Base-by-base conservation (phyloP, 2,888 invertebrate species). In the Hermodice carunculata region DNA sequence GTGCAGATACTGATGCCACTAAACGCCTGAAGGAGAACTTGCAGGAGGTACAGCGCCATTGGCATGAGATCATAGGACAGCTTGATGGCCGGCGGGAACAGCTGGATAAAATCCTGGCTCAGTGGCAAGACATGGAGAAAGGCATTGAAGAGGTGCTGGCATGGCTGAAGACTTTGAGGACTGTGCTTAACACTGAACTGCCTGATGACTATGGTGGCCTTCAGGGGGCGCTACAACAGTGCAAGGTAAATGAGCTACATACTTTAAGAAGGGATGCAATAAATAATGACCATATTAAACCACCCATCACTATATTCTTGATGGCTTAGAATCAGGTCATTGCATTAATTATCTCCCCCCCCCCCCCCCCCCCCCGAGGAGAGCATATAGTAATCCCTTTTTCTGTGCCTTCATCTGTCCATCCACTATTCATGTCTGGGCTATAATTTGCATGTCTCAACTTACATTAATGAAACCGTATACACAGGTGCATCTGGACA, bases 61-160 rank as follows among this genome's bases (percentile, higher is more conserved):
- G 65, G 64, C 40, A 43, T 19, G 32, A 28, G 22, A 51, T 69
- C 28, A 61, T 73, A 43, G 71, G 70, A 22, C 63, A 66, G 51
- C 69, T 82, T 60, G 78, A 78, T 34, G 76, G 69, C 4, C 76
- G 78, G 40, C 71, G 76, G 8, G 69, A 69, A 28, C 69, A 69
- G 22, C 76, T 81, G n/a, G 78, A 79, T 52, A 75, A 68, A 4
- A 66, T 78, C 11, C 64, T 81, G 46, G 66, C 64, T 51, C 75
- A 76, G 64, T 84, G 84, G 83, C 70, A 71, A 29, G 77, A 78
- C 17, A 77, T 80, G 72, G 82, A 84, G 63, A 76, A 76, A n/a
- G 80, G 79, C 42, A 80, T 85, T 59, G 81, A 81, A 37, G 80
- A 82, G 3, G 71, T 80, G 14, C 71, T 83, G 11, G 67, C 71